Percentiles rank a stretch among this genome's conserved stretches.
Conservation (phyloP, 2,113 vertebrate species). For the Numenius arquata region DNA sequence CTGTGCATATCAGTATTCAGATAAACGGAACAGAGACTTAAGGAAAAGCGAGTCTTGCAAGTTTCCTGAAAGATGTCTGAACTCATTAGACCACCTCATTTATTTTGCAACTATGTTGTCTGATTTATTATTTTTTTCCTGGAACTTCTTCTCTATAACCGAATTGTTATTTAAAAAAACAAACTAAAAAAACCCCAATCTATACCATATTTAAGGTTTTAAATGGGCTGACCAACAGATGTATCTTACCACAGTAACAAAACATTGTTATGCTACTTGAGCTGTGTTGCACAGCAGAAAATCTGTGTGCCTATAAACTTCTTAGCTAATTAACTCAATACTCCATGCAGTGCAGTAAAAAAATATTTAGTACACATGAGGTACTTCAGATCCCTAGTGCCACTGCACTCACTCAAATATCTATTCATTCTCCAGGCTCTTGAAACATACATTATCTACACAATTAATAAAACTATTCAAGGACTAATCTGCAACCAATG, state of each 20-base stretch:
- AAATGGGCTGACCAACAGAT: not conserved
- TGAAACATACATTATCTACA: not conserved
- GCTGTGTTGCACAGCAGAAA: not conserved
- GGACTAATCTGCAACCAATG: not conserved
- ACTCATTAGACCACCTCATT: not conserved
- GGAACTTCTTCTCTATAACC: not conserved
- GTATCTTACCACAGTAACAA: not conserved
- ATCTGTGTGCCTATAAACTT: not conserved
- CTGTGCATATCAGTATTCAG: not conserved
- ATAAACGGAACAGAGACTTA: not conserved
- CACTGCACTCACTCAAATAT: not conserved
- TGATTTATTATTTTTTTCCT: not conserved
- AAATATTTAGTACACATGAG: not conserved
- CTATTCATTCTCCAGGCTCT: not conserved
- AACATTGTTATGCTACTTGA: not conserved
- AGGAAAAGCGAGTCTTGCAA: not conserved
- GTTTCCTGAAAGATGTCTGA: not conserved
- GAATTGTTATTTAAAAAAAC: not conserved
- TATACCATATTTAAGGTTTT: not conserved
- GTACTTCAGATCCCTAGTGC: not conserved
- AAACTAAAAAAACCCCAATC: not conserved
- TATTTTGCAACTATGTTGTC: not conserved
- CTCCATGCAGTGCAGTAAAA: not conserved
- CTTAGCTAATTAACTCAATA: not conserved
- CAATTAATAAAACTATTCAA: not conserved